Evolutionary conservation across 2,888 invertebrate species (phyloP), one percentile per base, ranked within the genome.

Genomic region (Prosopocoilus inquinatus): DNA sequence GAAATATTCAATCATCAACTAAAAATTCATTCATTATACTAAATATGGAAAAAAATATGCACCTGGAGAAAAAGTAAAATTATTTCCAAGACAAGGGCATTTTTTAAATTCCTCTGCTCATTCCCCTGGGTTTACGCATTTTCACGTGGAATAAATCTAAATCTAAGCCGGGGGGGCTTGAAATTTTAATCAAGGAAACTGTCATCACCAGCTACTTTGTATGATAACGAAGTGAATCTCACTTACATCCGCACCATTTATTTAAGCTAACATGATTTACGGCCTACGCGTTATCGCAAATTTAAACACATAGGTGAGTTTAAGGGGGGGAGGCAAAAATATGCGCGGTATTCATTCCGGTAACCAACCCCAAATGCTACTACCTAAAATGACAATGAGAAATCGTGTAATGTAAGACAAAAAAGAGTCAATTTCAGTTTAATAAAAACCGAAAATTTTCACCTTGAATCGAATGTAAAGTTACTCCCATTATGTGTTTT

Each of bases 181-280:
- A 60, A 62, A 60, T 62, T 62, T 60, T 62, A 62, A 62, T 62
- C 62, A 62, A 57, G 58, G 53, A 55, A 60, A 62, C 62, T 62
- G 62, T 60, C 62, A 62, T 58, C 60, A 48, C 56, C 55, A 50
- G 53, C 53, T 54, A 57, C 57, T 62, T 50, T 57, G 55, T 60
- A 55, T 62, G 59, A 62, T 60, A 62, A 60, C 62, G 62, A 53
- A 60, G 60, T 57, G 58, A 56, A 47, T 53, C 49, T 52, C 55
- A 55, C 54, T 56, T 50, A 56, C 53, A 55, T 54, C 49, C 45
- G 49, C 53, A 59, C 58, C 51, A 48, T 55, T 58, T 48, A 58
- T 55, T 55, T 55, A 58, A 49, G 52, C 50, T 50, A 44, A 50
- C 50, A 48, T 54, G 50, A 54, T 54, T 53, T 53, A 53, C 43